A percentile compares a stretch with the other conserved stretches of the same genome.
These are phyloP conservation scores for Gracilinanus agilis DNA, from an alignment of 2,113 vertebrate species.

Conservation along the genomic window DNA sequence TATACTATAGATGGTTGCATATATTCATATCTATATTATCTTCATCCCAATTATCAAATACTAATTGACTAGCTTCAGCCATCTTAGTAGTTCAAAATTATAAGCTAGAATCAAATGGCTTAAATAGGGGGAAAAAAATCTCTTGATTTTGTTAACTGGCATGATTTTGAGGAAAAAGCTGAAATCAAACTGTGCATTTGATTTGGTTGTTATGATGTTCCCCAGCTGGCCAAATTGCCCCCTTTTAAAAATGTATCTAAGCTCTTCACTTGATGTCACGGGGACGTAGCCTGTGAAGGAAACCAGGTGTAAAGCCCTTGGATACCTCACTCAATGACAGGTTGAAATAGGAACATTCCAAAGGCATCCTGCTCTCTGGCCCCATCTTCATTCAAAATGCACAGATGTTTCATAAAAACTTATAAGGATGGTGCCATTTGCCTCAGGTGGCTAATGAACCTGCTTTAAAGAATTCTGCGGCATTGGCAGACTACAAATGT, in stretches of 20 bases:
- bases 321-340: slow-evolving; percentile 27
- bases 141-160: background rate
- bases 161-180: background rate
- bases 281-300: background rate
- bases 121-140: background rate
- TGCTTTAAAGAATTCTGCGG: slow-evolving; percentile 71
- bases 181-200: background rate
- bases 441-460: slow-evolving; percentile 76
- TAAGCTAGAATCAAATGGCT: background rate
- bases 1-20: background rate
- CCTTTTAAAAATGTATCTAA: background rate
- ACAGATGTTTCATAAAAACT: slow-evolving; percentile 75
- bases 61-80: background rate
- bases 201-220: background rate
- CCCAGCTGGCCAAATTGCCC: slow-evolving; percentile 6
- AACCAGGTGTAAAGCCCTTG: slow-evolving; percentile 16
- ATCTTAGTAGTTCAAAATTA: background rate
- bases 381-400: slow-evolving; percentile 57
- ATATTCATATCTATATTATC: background rate
- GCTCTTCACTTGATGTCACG: background rate
- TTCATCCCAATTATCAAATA: background rate
- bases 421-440: slow-evolving; percentile 74
- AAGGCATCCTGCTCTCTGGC: slow-evolving; percentile 61
- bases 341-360: slow-evolving; percentile 51
- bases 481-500: slow-evolving; percentile 50